Base-by-base conservation (phyloP, 2,888 invertebrate genomes). In the Oscheius sp. region DNA sequence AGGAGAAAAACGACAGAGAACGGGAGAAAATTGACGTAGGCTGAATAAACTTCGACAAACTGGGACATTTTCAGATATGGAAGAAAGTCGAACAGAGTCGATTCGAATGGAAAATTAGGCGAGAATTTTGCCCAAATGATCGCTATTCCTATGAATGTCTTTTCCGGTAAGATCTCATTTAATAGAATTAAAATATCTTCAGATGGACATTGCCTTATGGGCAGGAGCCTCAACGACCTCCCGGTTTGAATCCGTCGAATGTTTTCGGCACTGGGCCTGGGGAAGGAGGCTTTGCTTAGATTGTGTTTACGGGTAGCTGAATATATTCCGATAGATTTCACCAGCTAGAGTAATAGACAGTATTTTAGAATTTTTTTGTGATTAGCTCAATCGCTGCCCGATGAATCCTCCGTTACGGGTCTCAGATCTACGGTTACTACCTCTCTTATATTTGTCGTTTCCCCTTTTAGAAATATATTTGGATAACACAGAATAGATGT, bases 191-290 rank as follows among this genome's bases (percentile, higher is more conserved):
- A 64, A 23, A 12, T 9, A 9, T 2, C 21, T 72, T 66, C 58
- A 73, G 73, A 27, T 73, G 73, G 73, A 66, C 68, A 18, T 56
- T 73, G 25, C 73, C 73, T 7, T 68, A 45, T 43, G 73, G 73
- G 16, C 16, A 58, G 35, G 56, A 68, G 29, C 73, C 73, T 16
- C 43, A 16, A 6, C 56, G 35, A 12, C 73, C 73, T 1, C 21
- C 41, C 6, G 56, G 52, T 18, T 13, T 18, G 21, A 70, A 59
- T 25, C 53, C 64, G 7, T 72, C 72, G n/a, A 72, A 49, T n/a
- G 43, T 41, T 6, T 72, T 72, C 35, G 64, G 72, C 27, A 64
- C 64, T 23, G 64, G 63, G 25, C 43, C 29, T 13, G 72, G 72
- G 2, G 72, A 64, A 23, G 72, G 72, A 3, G 72, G 72, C 25